Evolutionary conservation across 1,140 invertebrate genomes (phyloP).

Genomic region (Sycophila sp.): DNA sequence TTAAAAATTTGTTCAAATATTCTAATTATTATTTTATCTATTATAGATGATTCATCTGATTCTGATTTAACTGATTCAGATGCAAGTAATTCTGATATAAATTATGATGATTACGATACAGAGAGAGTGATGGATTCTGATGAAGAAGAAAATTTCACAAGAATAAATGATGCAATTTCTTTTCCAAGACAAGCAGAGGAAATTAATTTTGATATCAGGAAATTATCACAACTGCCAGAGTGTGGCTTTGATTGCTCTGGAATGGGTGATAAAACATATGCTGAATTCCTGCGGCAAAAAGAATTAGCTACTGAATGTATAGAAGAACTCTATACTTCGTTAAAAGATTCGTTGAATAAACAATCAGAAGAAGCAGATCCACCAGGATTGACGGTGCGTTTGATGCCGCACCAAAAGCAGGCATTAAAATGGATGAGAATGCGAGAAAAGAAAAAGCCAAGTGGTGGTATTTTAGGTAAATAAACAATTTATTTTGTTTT

Average conservation of each 20-base stretch:
- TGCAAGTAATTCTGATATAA: neutral
- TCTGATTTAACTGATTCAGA: too few species aligned
- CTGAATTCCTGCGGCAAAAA: conserved; percentile 24
- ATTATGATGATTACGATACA: neutral
- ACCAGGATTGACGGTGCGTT: conserved; percentile 69
- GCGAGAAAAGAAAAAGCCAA: conserved; percentile 84
- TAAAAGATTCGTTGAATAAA: conserved; percentile 71
- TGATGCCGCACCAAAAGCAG: conserved; percentile 89
- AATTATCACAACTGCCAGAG: too few species aligned
- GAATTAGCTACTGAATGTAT: conserved; percentile 78
- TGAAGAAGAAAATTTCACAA: neutral
- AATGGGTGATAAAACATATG: conserved; percentile 6
- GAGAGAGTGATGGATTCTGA: neutral
- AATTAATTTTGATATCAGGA: conserved; percentile 15
- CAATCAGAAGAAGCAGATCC: conserved; percentile 73
- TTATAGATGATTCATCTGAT: neutral
- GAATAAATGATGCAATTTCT: neutral
- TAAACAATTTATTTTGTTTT: conserved; percentile 20
- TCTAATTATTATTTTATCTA: neutral
- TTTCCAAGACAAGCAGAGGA: conserved; percentile 1
- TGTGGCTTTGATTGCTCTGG: neutral
- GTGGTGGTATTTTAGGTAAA: conserved; percentile 80
- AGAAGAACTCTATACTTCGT: conserved; percentile 78
- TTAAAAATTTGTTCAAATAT: too few species aligned
- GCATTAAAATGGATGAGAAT: conserved; percentile 89